These are phyloP conservation scores for Bryconaethiops microstoma DNA, from an alignment of 2,797 vertebrate species.

Conservation along the genomic window DNA sequence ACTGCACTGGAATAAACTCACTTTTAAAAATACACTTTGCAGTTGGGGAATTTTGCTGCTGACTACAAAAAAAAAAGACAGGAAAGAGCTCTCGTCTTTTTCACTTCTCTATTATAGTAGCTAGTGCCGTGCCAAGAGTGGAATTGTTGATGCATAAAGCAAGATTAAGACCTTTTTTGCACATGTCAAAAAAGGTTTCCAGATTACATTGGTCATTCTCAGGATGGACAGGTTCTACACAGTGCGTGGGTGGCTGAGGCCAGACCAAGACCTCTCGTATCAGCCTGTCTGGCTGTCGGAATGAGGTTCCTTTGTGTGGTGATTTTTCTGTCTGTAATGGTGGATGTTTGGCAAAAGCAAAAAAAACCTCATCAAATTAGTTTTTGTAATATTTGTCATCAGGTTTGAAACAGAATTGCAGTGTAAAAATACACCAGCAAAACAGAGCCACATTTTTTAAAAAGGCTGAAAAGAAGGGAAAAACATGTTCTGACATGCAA, in stretches of 20 bases:
- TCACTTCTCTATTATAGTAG: not conserved
- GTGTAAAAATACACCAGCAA: too few relatives aligned
- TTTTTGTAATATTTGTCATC: too few relatives aligned
- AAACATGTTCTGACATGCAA: too few relatives aligned
- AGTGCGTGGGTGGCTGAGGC: not conserved
- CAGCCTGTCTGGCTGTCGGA: conserved; percentile 43
- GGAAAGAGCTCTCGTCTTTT: not conserved
- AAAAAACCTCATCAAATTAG: too few relatives aligned
- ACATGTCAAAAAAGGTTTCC: not conserved
- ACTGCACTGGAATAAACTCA: not conserved
- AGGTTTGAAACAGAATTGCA: too few relatives aligned
- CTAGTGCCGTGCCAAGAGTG: not conserved
- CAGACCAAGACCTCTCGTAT: not conserved
- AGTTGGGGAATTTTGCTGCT: not conserved
- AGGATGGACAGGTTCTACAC: not conserved
- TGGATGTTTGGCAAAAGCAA: not conserved
- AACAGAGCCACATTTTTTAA: too few relatives aligned
- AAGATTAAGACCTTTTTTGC: not conserved
- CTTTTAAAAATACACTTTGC: not conserved
- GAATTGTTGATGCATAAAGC: not conserved
- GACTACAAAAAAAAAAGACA: not conserved
- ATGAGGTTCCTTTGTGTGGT: conserved; percentile 42
- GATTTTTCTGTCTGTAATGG: conserved; percentile 13
- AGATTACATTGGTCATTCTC: conserved; percentile 19
- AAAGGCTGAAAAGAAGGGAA: too few relatives aligned